Base-by-base conservation (phyloP, 2,888 invertebrate genomes). In the Pemphredon lugubris region DNA sequence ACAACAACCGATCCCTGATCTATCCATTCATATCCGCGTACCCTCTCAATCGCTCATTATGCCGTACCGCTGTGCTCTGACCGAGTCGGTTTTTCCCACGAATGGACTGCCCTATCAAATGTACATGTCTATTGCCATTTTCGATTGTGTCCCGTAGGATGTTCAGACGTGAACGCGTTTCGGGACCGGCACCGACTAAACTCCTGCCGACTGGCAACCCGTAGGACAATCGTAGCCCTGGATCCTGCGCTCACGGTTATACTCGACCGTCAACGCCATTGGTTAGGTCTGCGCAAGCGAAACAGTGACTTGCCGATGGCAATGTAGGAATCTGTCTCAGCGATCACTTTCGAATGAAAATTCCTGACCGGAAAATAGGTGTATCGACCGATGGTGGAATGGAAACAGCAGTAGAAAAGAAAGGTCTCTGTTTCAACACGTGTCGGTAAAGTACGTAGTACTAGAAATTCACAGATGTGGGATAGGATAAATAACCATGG, bases 111-210 rank as follows among this genome's bases (percentile, higher is more conserved):
- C 60, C 81, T 85, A 86, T 84, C 84, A 86, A 85, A 83, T 85
- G 75, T 82, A 79, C 80, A 82, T 81, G 42, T 69, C 73, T 67
- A 58, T 83, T 81, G 73, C 78, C 87, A 86, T 87, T 67, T 75
- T 86, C 61, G 68, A 72, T 71, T 54, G 54, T 51, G 67, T 44
- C 73, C 75, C 72, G 67, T 60, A 70, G 54, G 44, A 75, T 77
- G 79, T 70, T 69, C 82, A 69, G 79, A 81, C 82, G 83, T 84
- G 81, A 83, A 83, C 86, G 84, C 79, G 83, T 86, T 83, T 86
- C 86, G 86, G 82, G 79, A 84, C 87, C 83, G 82, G 83, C 82
- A 85, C 84, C 81, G 80, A 87, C 87, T 87, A 60, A 86, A 83
- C 86, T 84, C 86, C 86, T 86, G 83, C 45, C 83, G 74, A 77